These are phyloP conservation scores for Tribolium freemani DNA, from an alignment of 2,888 invertebrate genomes.

Conservation along the genomic window DNA sequence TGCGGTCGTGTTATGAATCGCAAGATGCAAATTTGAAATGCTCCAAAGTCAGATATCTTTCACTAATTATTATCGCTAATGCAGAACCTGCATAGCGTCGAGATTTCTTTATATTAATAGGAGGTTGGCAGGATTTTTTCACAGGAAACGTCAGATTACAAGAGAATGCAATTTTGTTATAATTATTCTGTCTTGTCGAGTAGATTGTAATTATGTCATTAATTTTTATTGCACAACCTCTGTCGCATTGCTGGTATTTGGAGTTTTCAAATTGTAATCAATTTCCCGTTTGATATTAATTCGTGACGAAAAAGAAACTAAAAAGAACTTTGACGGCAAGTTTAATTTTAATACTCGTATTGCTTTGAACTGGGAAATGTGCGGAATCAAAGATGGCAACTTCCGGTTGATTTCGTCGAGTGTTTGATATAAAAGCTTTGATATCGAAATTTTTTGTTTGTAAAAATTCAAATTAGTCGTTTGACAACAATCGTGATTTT, in stretches of 20 bases:
- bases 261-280: not conserved
- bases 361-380: slow-evolving; percentile 10
- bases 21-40: slow-evolving; percentile 25
- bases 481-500: not conserved
- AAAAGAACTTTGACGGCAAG: slow-evolving; percentile 17
- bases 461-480: slow-evolving; percentile 2
- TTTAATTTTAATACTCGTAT: slow-evolving; percentile 28
- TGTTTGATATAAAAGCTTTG: slow-evolving; percentile 26
- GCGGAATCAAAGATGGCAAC: slow-evolving; percentile 32
- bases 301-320: not conserved
- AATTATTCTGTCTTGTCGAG: not conserved
- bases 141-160: not conserved
- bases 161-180: not conserved
- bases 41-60: not conserved
- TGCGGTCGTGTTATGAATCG: slow-evolving; percentile 17
- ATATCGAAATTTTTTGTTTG: slow-evolving; percentile 17
- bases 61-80: slow-evolving; percentile 1
- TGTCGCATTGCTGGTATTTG: not conserved
- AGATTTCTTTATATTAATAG: not conserved
- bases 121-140: not conserved
- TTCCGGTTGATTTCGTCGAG: slow-evolving; percentile 20
- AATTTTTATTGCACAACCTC: not conserved
- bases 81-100: not conserved
- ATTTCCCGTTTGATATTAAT: slow-evolving; percentile 21
- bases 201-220: not conserved